These are phyloP conservation scores for Varanus komodoensis DNA, from an alignment of 2,113 vertebrate species.

Conservation along the genomic window DNA sequence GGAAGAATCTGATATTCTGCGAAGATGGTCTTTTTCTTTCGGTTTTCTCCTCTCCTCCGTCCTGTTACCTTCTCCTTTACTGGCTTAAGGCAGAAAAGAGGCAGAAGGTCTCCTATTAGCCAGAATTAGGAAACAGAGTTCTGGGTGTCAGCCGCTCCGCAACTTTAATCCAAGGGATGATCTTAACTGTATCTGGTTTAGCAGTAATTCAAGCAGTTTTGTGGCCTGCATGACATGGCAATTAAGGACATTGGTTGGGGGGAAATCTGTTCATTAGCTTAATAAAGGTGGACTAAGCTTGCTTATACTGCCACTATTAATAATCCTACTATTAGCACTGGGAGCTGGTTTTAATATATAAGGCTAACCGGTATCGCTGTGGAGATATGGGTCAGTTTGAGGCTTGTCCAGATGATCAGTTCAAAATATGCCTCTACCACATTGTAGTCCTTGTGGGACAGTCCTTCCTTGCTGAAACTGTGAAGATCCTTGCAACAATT, in stretches of 20 bases:
- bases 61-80: conserved; percentile 58
- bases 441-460: neutral
- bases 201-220: conserved; percentile 66
- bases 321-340: conserved; percentile 76
- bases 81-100: conserved; percentile 71
- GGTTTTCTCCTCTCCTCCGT: neutral
- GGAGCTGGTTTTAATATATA: conserved; percentile 69
- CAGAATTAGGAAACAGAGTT: conserved; percentile 72
- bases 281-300: conserved; percentile 78
- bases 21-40: conserved; percentile 39
- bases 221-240: conserved; percentile 64
- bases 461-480: neutral
- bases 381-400: conserved; percentile 58
- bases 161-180: conserved; percentile 74
- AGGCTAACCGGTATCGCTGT: conserved; percentile 60
- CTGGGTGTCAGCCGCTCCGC: conserved; percentile 66
- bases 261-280: conserved; percentile 79
- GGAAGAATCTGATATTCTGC: conserved; percentile 68
- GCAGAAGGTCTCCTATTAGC: conserved; percentile 75
- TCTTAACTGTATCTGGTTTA: conserved; percentile 75
- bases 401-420: neutral
- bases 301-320: conserved; percentile 77
- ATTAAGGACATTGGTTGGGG: conserved; percentile 71
- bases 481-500: neutral
- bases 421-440: neutral